Conservation (phyloP, 2,113 vertebrate genomes). For the Leptobrachium ailaonicum region DNA sequence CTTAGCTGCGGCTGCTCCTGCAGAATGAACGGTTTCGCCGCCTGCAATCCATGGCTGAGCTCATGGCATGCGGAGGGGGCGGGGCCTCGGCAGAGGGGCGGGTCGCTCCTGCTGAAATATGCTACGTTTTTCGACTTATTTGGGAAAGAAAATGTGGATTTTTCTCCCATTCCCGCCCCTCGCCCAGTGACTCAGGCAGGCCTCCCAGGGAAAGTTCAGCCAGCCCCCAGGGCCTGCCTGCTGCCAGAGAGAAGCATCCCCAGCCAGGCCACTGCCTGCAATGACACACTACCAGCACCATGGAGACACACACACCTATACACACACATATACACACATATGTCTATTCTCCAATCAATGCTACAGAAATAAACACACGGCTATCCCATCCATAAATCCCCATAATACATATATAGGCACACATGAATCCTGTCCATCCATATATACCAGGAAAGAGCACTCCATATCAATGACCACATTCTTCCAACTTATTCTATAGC, state of each 20-base stretch:
- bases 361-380: too few species aligned
- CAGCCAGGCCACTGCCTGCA: neutral
- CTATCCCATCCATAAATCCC: too few species aligned
- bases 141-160: constrained; percentile 44
- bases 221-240: constrained; percentile 24
- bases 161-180: constrained; percentile 25
- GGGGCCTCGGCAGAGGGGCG: neutral
- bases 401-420: too few species aligned
- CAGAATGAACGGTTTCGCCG: neutral
- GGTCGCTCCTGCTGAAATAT: constrained; percentile 3
- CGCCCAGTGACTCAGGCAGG: constrained; percentile 8
- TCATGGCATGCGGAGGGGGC: constrained; percentile 18
- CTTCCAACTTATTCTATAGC: too few species aligned
- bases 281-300: neutral
- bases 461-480: too few species aligned
- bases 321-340: too few species aligned
- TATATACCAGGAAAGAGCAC: too few species aligned
- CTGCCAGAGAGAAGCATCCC: neutral
- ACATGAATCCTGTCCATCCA: too few species aligned
- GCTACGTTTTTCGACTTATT: constrained; percentile 45
- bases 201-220: constrained; percentile 19
- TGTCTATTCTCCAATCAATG: too few species aligned
- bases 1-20: constrained; percentile 2
- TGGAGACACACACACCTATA: too few species aligned
- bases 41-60: constrained; percentile 36